Evolutionary conservation across 2,113 vertebrate genomes (phyloP), one percentile per base, ranked within the genome.

Genomic region (Pao palembangensis): DNA sequence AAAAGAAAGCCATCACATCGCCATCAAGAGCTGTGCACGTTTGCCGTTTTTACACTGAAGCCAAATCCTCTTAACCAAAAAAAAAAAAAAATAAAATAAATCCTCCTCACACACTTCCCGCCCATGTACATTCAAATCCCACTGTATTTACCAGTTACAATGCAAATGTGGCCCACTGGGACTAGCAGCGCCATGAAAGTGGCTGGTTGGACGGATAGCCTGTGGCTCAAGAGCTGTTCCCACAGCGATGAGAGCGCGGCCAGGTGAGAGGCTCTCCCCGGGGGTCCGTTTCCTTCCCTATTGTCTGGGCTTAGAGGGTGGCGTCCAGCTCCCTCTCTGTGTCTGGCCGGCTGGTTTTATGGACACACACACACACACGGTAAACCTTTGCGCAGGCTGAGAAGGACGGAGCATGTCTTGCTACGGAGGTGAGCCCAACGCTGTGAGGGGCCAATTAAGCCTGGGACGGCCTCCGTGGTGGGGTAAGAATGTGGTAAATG

Each of bases 391-490:
- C 51, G 51, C 72, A 61, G 68, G 57, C 55, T 42, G 55, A 70
- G 55, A 63, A 66, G 75, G 80, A 52, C 57, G 43, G 73, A 71
- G 58, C 28, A 28, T 66, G 72, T 74, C 75, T 69, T 67, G 67
- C 75, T 75, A 55, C 69, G 64, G 67, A 4, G 28, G 63, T 61
- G 73, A 75, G 78, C 76, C 80, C 79, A 81, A 84, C 79, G 88
- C 86, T 85, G 83, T 70, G 74, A 90, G 85, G 84, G 87, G 76
- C 84, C 81, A 89, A 88, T 90, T 89, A 88, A 84, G 86, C 75
- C 64, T 79, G 74, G 69, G 75, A 82, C 83, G 76, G 75, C 80
- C 76, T 81, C 77, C 82, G 66, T 75, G 67, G 82, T 84, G 79
- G 74, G 81, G 82, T 80, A 85, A 84, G 83, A 86, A 85, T 78